phyloP scores from a whole-genome alignment of 2,113 vertebrate species.

The Tauraco erythrolophus region DNA sequence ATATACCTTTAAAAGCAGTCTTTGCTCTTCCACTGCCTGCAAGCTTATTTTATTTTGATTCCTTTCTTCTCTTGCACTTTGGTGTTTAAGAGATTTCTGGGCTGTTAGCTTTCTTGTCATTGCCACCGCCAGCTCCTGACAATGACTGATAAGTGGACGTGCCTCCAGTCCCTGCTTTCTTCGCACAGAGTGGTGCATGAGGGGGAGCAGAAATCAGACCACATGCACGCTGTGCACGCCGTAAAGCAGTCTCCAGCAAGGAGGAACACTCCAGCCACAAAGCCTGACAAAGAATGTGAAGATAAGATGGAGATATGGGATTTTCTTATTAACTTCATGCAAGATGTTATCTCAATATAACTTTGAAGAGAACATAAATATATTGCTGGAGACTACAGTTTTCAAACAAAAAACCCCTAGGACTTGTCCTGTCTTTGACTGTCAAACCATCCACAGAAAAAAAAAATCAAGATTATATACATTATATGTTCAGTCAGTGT shows the following conservation, averaged over 20 bases:
- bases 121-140: neutral
- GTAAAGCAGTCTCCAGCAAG: neutral
- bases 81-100: neutral
- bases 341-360: neutral
- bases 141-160: neutral
- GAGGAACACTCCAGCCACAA: neutral
- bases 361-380: neutral
- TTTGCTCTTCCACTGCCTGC: neutral
- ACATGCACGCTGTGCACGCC: neutral
- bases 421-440: neutral
- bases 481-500: neutral
- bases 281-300: neutral
- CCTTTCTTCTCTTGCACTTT: neutral
- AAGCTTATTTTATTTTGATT: neutral
- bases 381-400: neutral
- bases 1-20: neutral
- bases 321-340: neutral
- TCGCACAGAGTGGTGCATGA: neutral
- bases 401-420: neutral
- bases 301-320: neutral
- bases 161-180: neutral
- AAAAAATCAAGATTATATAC: accelerated
- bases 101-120: neutral
- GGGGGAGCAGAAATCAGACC: neutral
- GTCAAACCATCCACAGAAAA: neutral